Conservation (phyloP, 2,113 vertebrate species). For the Thermophis baileyi region DNA sequence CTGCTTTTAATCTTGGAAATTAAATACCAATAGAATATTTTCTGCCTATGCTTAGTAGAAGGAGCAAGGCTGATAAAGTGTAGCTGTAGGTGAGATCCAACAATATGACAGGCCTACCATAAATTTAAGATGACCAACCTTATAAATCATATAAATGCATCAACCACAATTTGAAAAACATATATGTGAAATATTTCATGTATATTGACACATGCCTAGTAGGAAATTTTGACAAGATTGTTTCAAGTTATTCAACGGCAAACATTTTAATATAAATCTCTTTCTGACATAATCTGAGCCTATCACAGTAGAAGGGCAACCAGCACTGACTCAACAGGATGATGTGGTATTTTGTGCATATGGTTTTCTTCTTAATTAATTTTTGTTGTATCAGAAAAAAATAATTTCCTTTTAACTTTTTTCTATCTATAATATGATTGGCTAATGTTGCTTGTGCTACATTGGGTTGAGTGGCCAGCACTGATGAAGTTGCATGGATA, state of each 20-base stretch:
- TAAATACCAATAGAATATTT: neutral
- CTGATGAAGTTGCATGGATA: too few species aligned
- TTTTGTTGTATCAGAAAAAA: neutral
- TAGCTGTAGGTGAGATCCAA: neutral
- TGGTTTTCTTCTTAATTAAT: neutral
- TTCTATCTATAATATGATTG: neutral
- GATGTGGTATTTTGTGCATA: too few species aligned
- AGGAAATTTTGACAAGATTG: too few species aligned
- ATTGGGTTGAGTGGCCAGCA: too few species aligned
- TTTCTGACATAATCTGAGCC: neutral
- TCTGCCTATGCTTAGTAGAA: neutral
- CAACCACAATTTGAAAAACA: neutral
- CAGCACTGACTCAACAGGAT: too few species aligned
- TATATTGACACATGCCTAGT: too few species aligned
- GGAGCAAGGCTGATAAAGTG: neutral
- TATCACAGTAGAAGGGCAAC: neutral
- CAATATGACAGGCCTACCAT: neutral
- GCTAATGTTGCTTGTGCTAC: too few species aligned
- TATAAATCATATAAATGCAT: neutral
- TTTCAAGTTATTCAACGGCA: too few species aligned
- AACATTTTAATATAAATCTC: too few species aligned
- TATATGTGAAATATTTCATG: neutral
- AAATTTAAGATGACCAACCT: neutral
- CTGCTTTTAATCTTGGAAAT: neutral
- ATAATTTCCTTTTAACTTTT: neutral